Conservation (phyloP, 1,140 invertebrate genomes). For the Propsilocerus akamusi region DNA sequence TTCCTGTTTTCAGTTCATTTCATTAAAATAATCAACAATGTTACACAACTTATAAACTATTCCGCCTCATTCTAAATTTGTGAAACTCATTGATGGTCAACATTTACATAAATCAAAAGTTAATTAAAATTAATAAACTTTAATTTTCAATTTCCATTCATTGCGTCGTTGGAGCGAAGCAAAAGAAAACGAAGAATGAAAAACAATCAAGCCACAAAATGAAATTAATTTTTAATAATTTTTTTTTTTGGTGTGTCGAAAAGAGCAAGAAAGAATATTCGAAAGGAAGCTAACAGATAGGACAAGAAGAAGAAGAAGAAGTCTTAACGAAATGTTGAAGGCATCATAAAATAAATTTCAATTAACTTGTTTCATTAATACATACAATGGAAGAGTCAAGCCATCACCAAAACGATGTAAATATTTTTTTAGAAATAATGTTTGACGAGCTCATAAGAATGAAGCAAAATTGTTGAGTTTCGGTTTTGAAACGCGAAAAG, state of each 20-base stretch:
- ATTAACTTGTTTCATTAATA: conserved; percentile 4
- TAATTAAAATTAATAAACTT: conserved; percentile 2
- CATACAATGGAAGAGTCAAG: conserved; percentile 4
- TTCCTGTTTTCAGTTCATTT: not conserved
- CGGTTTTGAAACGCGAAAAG: too few species aligned
- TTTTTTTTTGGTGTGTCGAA: not conserved
- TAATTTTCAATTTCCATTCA: not conserved
- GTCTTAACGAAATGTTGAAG: not conserved
- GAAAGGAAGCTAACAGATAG: not conserved
- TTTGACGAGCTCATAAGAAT: too few species aligned
- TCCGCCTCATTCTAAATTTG: too few species aligned
- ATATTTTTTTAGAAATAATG: too few species aligned
- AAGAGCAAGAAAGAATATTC: not conserved
- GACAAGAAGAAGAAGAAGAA: not conserved
- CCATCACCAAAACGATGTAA: not conserved
- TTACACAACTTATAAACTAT: too few species aligned
- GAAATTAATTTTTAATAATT: conserved; percentile 3
- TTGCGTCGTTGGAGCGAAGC: not conserved
- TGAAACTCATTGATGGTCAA: too few species aligned
- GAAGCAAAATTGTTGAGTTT: too few species aligned
- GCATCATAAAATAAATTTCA: conserved; percentile 3
- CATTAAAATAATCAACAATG: not conserved
- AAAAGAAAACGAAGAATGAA: not conserved
- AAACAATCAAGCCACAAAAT: conserved; percentile 3
- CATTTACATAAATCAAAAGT: conserved; percentile 1